Base-by-base conservation (phyloP, 1,140 invertebrate genomes). In the Coenobita brevimanus region DNA sequence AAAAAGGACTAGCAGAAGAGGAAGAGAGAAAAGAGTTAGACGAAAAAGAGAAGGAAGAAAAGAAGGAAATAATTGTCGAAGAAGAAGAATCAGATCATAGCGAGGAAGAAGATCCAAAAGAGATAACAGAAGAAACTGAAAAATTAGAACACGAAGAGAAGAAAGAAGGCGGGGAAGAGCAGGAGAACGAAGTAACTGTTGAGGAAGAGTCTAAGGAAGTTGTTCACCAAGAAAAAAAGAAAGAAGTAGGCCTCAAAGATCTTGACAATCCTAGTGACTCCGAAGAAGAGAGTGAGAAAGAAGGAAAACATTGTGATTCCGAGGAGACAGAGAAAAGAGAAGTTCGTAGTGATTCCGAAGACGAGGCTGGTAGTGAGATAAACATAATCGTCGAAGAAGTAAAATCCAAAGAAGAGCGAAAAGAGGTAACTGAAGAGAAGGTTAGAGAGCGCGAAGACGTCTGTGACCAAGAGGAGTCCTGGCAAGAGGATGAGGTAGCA, bases 21-120 rank as follows among this genome's bases (percentile, higher is more conserved):
- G 36, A 67, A 67, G 62, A 82, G 10, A n/a, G 67, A 10, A 15
- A 67, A 46, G n/a, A n/a, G n/a, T n/a, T n/a, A n/a, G 60, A 82
- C 1, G 24, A 24, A 17, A n/a, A 82, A 27, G n/a, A 41, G 17
- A 30, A 50, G 41, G 2, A 43, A 76, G 1, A 21, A 24, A 13
- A 46, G 24, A 27, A 46, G 27, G 24, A 50, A 8, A 24, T 30
- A 76, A n/a, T 76, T 76, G 6, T 50, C 6, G 46, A 64, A 6
- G 3, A 21, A 24, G 62, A 64, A 21, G 17, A 64, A 64, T 6
- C 8, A 64, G 6, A 64, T 4, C 3, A 64, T n/a, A 27, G 62
- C n/a, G 62, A 64, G n/a, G 24, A 76, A 24, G 0, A 76, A n/a
- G n/a, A 6, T 24, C 36, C 21, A 2, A 15, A 76, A 24, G 10